Base-by-base conservation (phyloP, 2,797 vertebrate genomes). In the Alcedo atthis region DNA sequence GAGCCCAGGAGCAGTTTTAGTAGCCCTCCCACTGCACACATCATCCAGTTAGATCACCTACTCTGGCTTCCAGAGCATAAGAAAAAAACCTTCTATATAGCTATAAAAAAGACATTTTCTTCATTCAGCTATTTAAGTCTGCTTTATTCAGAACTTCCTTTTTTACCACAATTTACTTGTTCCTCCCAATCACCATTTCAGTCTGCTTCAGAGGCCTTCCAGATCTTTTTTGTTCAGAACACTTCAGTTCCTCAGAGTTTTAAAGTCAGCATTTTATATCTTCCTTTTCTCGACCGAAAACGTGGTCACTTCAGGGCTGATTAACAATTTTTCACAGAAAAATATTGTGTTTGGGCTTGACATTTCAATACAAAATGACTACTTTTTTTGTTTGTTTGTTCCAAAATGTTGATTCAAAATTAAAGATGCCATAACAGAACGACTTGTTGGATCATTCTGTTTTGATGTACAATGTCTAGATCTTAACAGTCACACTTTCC, bases 311-410 rank as follows among this genome's bases (percentile, higher is more conserved):
- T 91, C 5, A 20, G 87, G 91, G 77, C 66, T 85, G 81, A 94
- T 95, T 89, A 96, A 89, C 89, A 89, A 74, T 93, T 89, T 85
- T 91, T 85, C 79, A 66, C 46, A 82, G 62, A 68, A 91, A 94
- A 95, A 90, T 93, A 90, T 83, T 96, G 89, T 89, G 76, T 89
- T 93, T 89, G 73, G 58, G n/a, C 24, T 68, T 94, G 92, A 85
- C 90, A 94, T 91, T 91, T 90, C 79, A 78, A 53, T 22, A 82
- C 64, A 85, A 87, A 92, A 63, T 80, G 1, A 62, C 59, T 89
- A 32, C 83, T 54, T 25, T 77, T 40, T 43, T 87, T 53, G 17
- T 63, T 76, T 54, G n/a, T 71, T 28, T 48, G 15, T 69, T 92
- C 81, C 55, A 81, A 81, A 84, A 33, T 80, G 68, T 89, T 89